A percentile compares a stretch with the other conserved stretches of the same genome.
These are phyloP conservation scores for Erpetoichthys calabaricus DNA, from an alignment of 2,797 vertebrate genomes.

Conservation along the genomic window DNA sequence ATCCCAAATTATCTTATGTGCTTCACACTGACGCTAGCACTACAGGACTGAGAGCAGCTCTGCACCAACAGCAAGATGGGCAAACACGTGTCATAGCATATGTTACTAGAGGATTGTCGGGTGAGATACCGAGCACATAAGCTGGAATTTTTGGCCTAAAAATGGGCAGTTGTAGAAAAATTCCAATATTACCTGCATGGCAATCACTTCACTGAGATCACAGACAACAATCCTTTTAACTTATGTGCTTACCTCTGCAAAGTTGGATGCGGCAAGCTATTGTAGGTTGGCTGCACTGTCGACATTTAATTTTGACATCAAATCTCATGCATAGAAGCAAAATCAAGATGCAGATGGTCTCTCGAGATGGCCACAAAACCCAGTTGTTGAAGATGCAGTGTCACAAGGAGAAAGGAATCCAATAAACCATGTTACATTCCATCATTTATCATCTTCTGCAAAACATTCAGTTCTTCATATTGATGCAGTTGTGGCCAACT, in stretches of 20 bases:
- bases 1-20: not conserved
- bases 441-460: not conserved
- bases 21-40: not conserved
- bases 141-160: too few relatives aligned
- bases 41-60: not conserved
- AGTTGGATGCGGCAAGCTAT: not conserved
- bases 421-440: not conserved
- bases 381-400: not conserved
- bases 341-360: not conserved
- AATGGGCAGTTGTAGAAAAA: too few relatives aligned
- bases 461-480: not conserved
- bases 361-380: not conserved
- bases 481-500: not conserved
- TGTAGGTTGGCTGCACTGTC: not conserved
- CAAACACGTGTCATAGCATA: not conserved
- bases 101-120: not conserved
- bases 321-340: slow-evolving; percentile 1
- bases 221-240: not conserved
- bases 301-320: not conserved
- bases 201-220: not conserved
- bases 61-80: not conserved
- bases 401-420: not conserved
- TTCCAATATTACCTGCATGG: slow-evolving; percentile 1
- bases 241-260: too few relatives aligned
- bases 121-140: too few relatives aligned